Evolutionary conservation across 2,797 vertebrate genomes (phyloP).

Genomic region (Kryptopterus vitreolus): DNA sequence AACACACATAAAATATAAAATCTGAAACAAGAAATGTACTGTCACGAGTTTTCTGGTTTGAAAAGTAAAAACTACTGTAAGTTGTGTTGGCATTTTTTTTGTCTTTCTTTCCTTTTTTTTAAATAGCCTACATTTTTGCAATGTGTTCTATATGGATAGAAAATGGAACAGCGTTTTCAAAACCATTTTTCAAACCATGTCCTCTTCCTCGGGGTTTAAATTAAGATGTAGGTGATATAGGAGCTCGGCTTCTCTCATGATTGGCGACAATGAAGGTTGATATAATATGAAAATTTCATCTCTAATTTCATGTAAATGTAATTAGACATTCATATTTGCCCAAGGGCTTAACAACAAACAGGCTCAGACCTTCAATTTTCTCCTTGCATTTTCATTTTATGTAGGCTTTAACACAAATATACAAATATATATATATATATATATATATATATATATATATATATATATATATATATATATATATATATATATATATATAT

Average conservation of each 20-base stretch:
- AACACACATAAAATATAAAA: background rate
- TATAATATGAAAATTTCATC: background rate
- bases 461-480: too few relatives aligned
- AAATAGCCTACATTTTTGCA: background rate
- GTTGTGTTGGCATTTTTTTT: background rate
- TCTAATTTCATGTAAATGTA: background rate
- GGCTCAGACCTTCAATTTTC: background rate
- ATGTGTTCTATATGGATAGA: background rate
- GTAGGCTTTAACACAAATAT: background rate
- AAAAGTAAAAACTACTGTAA: background rate
- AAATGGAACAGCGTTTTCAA: background rate
- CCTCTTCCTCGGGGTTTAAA: background rate
- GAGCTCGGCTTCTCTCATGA: background rate
- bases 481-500: too few relatives aligned
- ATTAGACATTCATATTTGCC: background rate
- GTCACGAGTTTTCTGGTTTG: background rate
- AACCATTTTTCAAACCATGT: background rate
- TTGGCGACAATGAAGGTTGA: slow-evolving; percentile 3
- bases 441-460: too few relatives aligned
- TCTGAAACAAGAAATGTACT: background rate
- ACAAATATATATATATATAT: too few relatives aligned
- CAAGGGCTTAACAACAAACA: background rate
- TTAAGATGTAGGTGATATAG: background rate
- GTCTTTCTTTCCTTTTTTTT: background rate
- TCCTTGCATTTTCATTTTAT: background rate